Base-by-base conservation (phyloP, 2,797 vertebrate genomes). In the Lutjanus argentimaculatus region DNA sequence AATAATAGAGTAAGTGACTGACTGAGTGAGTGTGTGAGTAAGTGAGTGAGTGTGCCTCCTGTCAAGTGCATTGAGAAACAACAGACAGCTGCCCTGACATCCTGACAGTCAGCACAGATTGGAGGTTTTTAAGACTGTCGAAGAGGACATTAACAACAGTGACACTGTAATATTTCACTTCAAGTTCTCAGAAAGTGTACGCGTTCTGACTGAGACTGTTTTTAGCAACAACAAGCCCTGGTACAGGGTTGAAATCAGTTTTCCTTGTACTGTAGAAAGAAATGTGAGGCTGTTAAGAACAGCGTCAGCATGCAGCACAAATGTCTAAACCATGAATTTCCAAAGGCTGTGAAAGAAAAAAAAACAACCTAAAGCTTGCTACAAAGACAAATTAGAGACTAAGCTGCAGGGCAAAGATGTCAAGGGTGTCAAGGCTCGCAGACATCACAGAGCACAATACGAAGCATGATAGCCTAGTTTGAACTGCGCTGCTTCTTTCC, bases 391-490 rank as follows among this genome's bases (percentile, higher is more conserved):
- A 66, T 78, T 72, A 51, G 19, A 79, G 45, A 25, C 52, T 45
- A 76, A 55, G 72, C 68, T 73, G 21, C 25, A n/a, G 66, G 48
- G 48, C 69, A 79, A 70, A 67, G 2, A 79, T 67, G 56, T 77
- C 45, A 69, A 43, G 22, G 1, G 0, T 70, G 57, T 52, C 42
- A 59, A 36, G 30, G 21, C 36, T 77, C 30, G 4, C 48, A 74
- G 52, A 69, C 53, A 73, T 66, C 8, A 49, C 51, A 77, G 14
- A 79, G 56, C 67, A 81, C 0, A 57, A 51, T 68, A 57, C 7
- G 3, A 52, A 79, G 25, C 57, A 21, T 40, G 2, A 25, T 7
- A 61, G 67, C 3, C 43, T 49, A 56, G 61, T 82, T 62, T 42
- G 9, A 51, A 57, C 42, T 49, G 25, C 15, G 40, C 36, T 8